phyloP scores from a whole-genome alignment of 30 jellyfish, hydroid and myxozoan genomes.

The Haliclystus octoradiatus region DNA sequence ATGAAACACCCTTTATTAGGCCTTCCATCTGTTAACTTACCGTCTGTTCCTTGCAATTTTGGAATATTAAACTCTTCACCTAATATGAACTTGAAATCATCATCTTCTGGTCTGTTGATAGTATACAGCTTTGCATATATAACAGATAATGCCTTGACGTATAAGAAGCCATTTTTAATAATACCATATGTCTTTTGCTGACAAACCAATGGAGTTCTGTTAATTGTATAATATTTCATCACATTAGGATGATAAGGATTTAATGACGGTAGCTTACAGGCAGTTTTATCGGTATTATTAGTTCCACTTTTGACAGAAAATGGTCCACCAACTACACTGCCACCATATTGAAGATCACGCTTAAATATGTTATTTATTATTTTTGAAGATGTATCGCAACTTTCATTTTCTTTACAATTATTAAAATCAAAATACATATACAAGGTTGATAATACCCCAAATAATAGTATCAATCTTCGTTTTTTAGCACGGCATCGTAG shows the following conservation, averaged over 20 bases:
- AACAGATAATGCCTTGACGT: constrained; percentile 11
- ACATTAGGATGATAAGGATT: constrained; percentile 45
- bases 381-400: neutral
- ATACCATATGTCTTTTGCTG: constrained; percentile 16
- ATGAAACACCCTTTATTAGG: too few species aligned
- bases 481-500: too few species aligned
- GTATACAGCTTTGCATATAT: constrained; percentile 22
- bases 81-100: constrained; percentile 17
- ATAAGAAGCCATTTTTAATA: constrained; percentile 12
- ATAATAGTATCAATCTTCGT: too few species aligned
- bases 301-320: neutral
- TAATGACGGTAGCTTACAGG: constrained; percentile 36
- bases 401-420: neutral
- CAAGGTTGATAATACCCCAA: too few species aligned
- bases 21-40: too few species aligned
- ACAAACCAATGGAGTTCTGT: constrained; percentile 15
- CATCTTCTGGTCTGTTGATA: constrained; percentile 32
- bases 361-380: too few species aligned
- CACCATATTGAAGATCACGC: neutral
- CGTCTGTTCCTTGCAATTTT: too few species aligned
- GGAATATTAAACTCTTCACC: neutral
- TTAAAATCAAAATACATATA: too few species aligned
- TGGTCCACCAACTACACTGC: neutral
- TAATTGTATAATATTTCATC: neutral
- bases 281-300: neutral